Evolutionary conservation across 2,797 vertebrate species (phyloP), one percentile per base, ranked within the genome.

Genomic region (Ambastaia sidthimunki): DNA sequence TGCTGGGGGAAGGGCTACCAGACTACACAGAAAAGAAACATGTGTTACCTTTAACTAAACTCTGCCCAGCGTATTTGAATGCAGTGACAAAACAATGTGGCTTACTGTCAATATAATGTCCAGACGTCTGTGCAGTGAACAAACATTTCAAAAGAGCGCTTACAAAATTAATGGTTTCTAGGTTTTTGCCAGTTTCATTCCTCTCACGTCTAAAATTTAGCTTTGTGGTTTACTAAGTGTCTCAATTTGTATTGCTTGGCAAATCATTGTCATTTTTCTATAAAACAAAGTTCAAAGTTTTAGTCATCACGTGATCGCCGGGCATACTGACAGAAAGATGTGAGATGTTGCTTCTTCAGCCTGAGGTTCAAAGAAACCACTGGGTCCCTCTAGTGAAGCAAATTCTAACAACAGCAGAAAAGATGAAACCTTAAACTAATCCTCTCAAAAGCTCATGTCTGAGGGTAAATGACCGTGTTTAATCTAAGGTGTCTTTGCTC

Each of bases 341-440:
- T 60, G 44, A 57, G 57, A 13, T 34, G 41, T 41, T 78, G n/a
- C 50, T 9, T 78, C 67, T 63, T 28, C 18, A 52, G 37, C 21
- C 68, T 47, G 31, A 5, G 62, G 21, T 44, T 67, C 23, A 82
- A 71, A 62, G 23, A 55, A 65, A 73, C 75, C 63, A 74, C 66
- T 85, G 62, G 82, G 78, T 78, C 80, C 80, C 82, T 75, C 71
- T 81, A 80, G 81, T 82, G 83, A 77, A 68, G 48, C 71, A 80
- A 76, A 73, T 50, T 73, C 78, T 59, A 87, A 79, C 59, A 69
- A 88, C 54, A 74, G 63, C 81, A 76, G 71, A 63, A 76, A 74
- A 74, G 13, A 62, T 50, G 55, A 82, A 85, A 82, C 68, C 62
- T 21, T 44, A 82, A 48, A 60, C 82, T 85, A 77, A 83, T 82